Base-by-base conservation (phyloP, 2,888 invertebrate species). In the Himalopsyche japonica region DNA sequence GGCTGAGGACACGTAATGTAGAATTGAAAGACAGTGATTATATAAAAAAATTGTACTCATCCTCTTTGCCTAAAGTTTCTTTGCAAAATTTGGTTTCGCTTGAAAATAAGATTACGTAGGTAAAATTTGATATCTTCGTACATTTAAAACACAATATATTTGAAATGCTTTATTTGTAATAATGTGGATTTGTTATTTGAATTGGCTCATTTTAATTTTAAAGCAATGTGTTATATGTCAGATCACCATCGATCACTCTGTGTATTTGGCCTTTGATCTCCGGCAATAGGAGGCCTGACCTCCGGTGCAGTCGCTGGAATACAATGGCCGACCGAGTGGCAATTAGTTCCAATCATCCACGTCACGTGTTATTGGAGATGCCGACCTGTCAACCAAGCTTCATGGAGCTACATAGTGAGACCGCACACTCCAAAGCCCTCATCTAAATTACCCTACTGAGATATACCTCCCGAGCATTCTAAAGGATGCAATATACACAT, bases 271-370 rank as follows among this genome's bases (percentile, higher is more conserved):
- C 70, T 70, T 70, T 70, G 70, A 70, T 70, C 70, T 70, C 24
- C 64, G 64, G 20, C 64, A 24, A 64, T 20, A 24, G 64, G 64
- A 64, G 24, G 20, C 64, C 70, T 70, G 70, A 70, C 70, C 70
- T 70, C 70, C 12, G 70, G 30, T 70, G 70, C 70, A 77, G 32
- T 82, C 48, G 77, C 12, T 24, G 37, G 79, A 78, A 79, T 49
- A 82, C 79, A 57, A 64, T 77, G 37, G n/a, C 64, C 37, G 79
- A 77, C 47, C 85, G 70, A 85, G 79, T 83, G 85, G 85, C 83
- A 85, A 85, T 85, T 83, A 85, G 47, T 70, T 83, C 83, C 85
- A 85, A 85, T 85, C 85, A 85, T 82, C 64, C 78, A 64, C 57
- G 43, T 27, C 49, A 70, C 70, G 30, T 70, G 70, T 70, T 70